Evolutionary conservation across 2,113 vertebrate species (phyloP), one percentile per base, ranked within the genome.

Genomic region (Fregetta grallaria): DNA sequence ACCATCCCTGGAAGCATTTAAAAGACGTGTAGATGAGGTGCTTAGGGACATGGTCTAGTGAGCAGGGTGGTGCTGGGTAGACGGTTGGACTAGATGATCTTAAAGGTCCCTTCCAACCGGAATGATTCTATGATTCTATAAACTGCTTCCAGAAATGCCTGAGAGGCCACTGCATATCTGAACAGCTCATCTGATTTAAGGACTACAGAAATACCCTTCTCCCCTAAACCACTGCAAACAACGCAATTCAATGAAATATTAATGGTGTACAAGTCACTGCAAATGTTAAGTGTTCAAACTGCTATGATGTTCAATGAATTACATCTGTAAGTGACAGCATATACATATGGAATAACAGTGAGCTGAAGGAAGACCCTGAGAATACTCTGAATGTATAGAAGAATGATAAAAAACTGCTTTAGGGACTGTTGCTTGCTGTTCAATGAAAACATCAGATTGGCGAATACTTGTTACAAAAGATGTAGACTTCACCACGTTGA

Each of bases 61-160:
- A n/a, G n/a, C n/a, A n/a, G n/a, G n/a, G n/a, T n/a, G n/a, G n/a
- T n/a, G n/a, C n/a, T n/a, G n/a, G n/a, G n/a, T n/a, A n/a, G n/a
- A n/a, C n/a, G n/a, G n/a, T n/a, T n/a, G n/a, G n/a, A n/a, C n/a
- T n/a, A n/a, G n/a, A n/a, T n/a, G n/a, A n/a, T n/a, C n/a, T n/a
- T n/a, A n/a, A n/a, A n/a, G n/a, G n/a, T n/a, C n/a, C n/a, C n/a
- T n/a, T n/a, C n/a, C n/a, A n/a, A n/a, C n/a, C n/a, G n/a, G n/a
- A n/a, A n/a, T n/a, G n/a, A n/a, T n/a, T n/a, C n/a, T n/a, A n/a
- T n/a, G n/a, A n/a, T n/a, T n/a, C n/a, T 74, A 7, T 65, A 91
- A 92, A 94, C 36, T 94, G 27, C 65, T 91, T 91, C 30, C 47
- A 92, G 71, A 81, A 89, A 72, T 73, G 47, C 42, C 86, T 87